Base-by-base conservation (phyloP, 2,888 invertebrate genomes). In the Epinotia brunnichana region DNA sequence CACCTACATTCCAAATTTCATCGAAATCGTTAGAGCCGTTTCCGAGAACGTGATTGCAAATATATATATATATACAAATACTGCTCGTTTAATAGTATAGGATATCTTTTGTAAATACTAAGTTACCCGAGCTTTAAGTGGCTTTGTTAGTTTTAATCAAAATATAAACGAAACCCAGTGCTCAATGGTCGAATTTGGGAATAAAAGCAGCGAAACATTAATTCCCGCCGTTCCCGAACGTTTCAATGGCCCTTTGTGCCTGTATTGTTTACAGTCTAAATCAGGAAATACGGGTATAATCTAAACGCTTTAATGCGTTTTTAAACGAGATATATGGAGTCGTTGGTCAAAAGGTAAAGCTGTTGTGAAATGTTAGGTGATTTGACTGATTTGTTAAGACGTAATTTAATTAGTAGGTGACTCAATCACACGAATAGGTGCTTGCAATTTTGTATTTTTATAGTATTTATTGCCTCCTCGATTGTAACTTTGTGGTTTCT, bases 141-240 rank as follows among this genome's bases (percentile, higher is more conserved):
- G n/a, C 48, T 48, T 48, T 5, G 11, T 1, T 59, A 59, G 29
- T 35, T 59, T n/a, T 35, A 35, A 35, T 59, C 4, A 35, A 59
- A 48, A 48, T n/a, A n/a, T 48, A 48, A 54, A 59, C 35, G n/a
- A 9, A n/a, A 35, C 66, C 21, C 56, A 21, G 21, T 24, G 10
- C 21, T 7, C 15, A 44, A 39, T 29, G 35, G 41, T 2, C 24
- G 56, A 19, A 69, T 69, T 69, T 61, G 24, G 54, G 39, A 61
- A 69, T 61, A 29, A 69, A 62, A 29, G 61, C 19, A 19, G 21
- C 9, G 44, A 44, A 69, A 69, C 69, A 69, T 62, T 69, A 69
- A 62, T 69, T 53, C 69, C 29, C 24, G n/a, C 24, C 19, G 69
- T 61, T 62, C 41, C 29, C 53, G n/a, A 56, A 48, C 29, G 48